Percentiles rank a stretch among this genome's conserved stretches.
Conservation (phyloP, 2,113 vertebrate species). For the Phrynosoma blainvillii region DNA sequence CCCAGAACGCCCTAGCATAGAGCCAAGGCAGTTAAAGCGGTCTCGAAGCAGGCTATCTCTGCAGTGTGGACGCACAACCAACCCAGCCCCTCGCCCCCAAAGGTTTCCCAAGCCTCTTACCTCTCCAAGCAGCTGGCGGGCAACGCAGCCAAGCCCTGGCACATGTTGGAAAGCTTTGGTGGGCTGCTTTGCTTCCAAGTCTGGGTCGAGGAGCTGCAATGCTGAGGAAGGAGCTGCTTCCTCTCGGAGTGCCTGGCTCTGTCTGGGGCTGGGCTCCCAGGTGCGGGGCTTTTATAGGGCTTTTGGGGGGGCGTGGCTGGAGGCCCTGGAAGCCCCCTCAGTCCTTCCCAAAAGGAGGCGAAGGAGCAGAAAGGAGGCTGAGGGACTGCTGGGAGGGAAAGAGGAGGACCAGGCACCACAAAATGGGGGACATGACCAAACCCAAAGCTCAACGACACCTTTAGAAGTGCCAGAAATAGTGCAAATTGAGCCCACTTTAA, state of each 20-base stretch:
- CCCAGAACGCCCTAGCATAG: no score
- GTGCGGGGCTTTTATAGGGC: slow-evolving; percentile 73
- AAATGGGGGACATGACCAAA: no score
- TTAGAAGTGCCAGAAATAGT: no score
- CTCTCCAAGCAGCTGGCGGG: slow-evolving; percentile 87
- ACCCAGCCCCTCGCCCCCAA: not conserved
- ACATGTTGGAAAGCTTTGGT: slow-evolving; percentile 76
- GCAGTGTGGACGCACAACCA: no score
- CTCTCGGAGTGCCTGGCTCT: rapidly evolving
- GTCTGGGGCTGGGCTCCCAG: not conserved
- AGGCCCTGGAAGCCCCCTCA: no score
- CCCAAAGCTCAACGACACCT: no score
- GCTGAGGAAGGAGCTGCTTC: rapidly evolving
- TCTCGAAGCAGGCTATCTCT: no score
- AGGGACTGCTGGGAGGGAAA: not conserved
- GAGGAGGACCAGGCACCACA: slow-evolving; percentile 13
- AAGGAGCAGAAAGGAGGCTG: no score
- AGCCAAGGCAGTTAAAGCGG: no score
- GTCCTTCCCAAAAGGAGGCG: no score
- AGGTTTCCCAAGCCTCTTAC: slow-evolving; percentile 69
- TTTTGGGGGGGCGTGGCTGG: slow-evolving; percentile 34
- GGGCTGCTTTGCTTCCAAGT: slow-evolving; percentile 41
- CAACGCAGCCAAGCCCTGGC: slow-evolving; percentile 81
- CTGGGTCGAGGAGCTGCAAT: rapidly evolving
- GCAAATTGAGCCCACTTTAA: no score